These are phyloP conservation scores for Poliocrania exsul DNA, from an alignment of 2,797 vertebrate genomes.

Conservation along the genomic window DNA sequence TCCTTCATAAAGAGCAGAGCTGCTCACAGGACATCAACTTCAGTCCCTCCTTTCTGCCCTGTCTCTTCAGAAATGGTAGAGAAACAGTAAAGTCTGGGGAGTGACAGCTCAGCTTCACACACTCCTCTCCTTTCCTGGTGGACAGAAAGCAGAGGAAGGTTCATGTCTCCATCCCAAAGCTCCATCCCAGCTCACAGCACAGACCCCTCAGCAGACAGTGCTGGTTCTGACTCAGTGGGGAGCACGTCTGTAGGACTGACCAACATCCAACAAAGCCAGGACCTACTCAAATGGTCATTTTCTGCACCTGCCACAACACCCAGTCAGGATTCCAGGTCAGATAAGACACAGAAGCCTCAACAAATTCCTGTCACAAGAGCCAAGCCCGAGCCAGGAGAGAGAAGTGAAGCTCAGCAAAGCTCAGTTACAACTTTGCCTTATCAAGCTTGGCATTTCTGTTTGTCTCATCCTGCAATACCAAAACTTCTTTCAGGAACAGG, in stretches of 20 bases:
- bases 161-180: background rate
- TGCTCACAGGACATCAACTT: background rate
- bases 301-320: fast-evolving
- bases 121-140: background rate
- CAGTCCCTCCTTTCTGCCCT: background rate
- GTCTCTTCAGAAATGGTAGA: background rate
- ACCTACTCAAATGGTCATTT: fast-evolving
- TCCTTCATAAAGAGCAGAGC: background rate
- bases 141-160: background rate
- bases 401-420: background rate
- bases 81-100: background rate
- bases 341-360: background rate
- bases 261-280: fast-evolving
- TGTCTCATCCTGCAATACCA: background rate
- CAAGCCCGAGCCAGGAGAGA: background rate
- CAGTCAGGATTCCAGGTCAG: background rate
- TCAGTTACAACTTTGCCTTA: background rate
- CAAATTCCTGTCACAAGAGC: fast-evolving
- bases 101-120: background rate
- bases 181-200: fast-evolving
- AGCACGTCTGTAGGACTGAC: fast-evolving
- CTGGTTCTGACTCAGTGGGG: fast-evolving
- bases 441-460: background rate
- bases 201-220: fast-evolving
- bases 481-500: background rate